These are phyloP conservation scores for Antheraea pernyi DNA, from an alignment of 1,140 invertebrate species.

Conservation along the genomic window DNA sequence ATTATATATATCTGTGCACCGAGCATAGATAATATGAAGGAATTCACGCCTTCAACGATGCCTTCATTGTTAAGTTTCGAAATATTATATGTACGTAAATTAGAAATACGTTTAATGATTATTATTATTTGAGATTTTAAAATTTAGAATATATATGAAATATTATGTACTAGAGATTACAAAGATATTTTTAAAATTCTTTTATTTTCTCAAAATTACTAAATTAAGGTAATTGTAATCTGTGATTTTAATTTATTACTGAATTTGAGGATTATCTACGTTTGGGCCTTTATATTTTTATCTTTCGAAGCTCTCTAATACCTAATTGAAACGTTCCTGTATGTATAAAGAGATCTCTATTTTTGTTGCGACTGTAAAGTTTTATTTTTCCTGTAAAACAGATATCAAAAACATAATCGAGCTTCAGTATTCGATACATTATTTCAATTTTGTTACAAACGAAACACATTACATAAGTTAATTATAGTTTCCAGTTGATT, in stretches of 20 bases:
- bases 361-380: slow-evolving; percentile 66
- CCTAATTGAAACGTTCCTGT: slow-evolving; percentile 74
- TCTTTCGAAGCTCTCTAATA: slow-evolving; percentile 59
- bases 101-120: slow-evolving; percentile 44
- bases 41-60: slow-evolving; percentile 7
- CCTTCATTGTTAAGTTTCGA: slow-evolving; percentile 67
- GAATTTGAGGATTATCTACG: slow-evolving; percentile 29
- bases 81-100: slow-evolving; percentile 56
- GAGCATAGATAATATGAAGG: slow-evolving; percentile 1
- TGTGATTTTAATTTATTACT: slow-evolving; percentile 75
- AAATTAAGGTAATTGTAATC: slow-evolving; percentile 65
- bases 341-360: slow-evolving; percentile 76
- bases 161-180: slow-evolving; percentile 33
- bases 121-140: slow-evolving; percentile 48
- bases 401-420: no score
- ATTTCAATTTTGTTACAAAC: no score
- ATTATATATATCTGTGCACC: slow-evolving; percentile 49
- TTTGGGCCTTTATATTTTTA: slow-evolving; percentile 34
- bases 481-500: background rate
- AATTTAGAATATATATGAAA: slow-evolving; percentile 45
- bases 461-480: no score
- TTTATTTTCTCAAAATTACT: slow-evolving; percentile 44
- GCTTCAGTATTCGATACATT: no score
- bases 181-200: slow-evolving; percentile 31
- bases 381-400: slow-evolving; percentile 13